Conservation (phyloP, 2,888 invertebrate genomes). For the Baccha elongata region DNA sequence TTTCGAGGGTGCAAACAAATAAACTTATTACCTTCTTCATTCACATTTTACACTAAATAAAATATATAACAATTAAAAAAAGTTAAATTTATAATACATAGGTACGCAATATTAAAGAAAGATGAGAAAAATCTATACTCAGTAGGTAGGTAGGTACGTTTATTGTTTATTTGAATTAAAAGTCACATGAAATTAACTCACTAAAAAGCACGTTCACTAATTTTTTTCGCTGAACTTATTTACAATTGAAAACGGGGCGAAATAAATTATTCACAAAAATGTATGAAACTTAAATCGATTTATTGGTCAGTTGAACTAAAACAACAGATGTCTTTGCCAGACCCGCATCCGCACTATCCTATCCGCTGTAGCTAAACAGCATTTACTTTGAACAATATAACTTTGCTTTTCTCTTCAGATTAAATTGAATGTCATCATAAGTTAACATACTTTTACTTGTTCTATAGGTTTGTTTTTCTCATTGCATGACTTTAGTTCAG, state of each 20-base stretch:
- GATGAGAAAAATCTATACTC: too few relatives aligned
- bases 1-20: too few relatives aligned
- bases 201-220: not conserved
- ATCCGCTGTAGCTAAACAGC: not conserved
- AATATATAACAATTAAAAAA: too few relatives aligned
- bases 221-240: not conserved
- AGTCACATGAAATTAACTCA: not conserved
- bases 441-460: constrained; percentile 22
- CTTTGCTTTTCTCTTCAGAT: constrained; percentile 19
- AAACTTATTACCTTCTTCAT: too few relatives aligned
- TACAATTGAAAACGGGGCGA: not conserved
- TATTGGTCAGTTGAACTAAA: constrained; percentile 3
- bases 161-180: not conserved
- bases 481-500: too few relatives aligned
- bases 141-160: too few relatives aligned
- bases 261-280: not conserved
- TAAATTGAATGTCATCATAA: constrained; percentile 31
- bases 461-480: not conserved
- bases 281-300: constrained; percentile 21
- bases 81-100: too few relatives aligned
- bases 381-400: constrained; percentile 16
- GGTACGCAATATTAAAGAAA: too few relatives aligned
- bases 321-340: constrained; percentile 22
- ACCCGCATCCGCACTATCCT: not conserved
- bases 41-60: too few relatives aligned